phyloP scores from a whole-genome alignment of 2,113 vertebrate species.

The Neoarius graeffei region DNA sequence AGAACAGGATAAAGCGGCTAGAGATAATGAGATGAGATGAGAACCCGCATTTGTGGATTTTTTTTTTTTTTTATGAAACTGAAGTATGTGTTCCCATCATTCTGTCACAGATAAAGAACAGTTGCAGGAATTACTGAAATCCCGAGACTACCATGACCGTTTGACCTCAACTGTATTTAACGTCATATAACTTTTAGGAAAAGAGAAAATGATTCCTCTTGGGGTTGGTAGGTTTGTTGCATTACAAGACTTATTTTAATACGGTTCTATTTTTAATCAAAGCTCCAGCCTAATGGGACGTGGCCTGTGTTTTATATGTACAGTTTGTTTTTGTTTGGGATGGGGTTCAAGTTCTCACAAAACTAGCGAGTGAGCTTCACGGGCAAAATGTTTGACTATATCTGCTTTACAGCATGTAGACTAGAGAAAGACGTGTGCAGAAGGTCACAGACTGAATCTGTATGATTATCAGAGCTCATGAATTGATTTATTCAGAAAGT shows the following conservation, averaged over 20 bases:
- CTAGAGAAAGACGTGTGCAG: background rate
- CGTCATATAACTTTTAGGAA: background rate
- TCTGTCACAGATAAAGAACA: background rate
- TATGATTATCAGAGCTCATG: background rate
- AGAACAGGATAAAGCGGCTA: too few species aligned
- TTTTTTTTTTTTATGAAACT: background rate
- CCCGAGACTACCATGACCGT: background rate
- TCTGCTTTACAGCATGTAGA: background rate
- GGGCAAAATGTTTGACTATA: background rate
- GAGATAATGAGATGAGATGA: too few species aligned
- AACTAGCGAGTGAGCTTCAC: too few species aligned
- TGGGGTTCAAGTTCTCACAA: background rate
- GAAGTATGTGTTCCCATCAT: background rate
- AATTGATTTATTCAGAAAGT: constrained; percentile 2
- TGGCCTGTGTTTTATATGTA: background rate
- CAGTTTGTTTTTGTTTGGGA: background rate
- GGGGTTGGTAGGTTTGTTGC: background rate
- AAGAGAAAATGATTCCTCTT: background rate
- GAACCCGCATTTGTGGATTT: background rate
- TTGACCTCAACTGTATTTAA: background rate
- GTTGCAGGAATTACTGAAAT: background rate
- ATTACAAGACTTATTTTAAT: background rate
- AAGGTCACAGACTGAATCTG: background rate
- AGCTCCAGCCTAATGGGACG: background rate
- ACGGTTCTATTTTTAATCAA: constrained; percentile 2